These are phyloP conservation scores for Leptatherina wallacei DNA, from an alignment of 2,797 vertebrate genomes.

Conservation along the genomic window DNA sequence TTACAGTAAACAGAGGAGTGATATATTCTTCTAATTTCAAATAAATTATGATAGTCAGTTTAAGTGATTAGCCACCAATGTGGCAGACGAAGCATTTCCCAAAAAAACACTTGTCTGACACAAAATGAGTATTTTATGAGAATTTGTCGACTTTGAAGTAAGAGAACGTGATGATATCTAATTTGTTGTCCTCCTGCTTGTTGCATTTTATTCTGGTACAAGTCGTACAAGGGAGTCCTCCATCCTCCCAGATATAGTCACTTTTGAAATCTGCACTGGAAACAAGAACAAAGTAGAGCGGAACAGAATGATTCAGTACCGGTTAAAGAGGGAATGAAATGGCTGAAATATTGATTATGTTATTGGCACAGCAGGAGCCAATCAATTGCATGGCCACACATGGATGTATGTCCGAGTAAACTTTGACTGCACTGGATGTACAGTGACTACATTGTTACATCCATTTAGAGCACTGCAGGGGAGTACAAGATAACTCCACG, in stretches of 20 bases:
- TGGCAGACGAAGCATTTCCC: neutral
- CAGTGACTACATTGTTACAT: conserved; percentile 20
- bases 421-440: conserved; percentile 26
- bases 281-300: conserved; percentile 32
- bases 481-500: neutral
- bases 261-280: conserved; percentile 27
- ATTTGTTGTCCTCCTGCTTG: conserved; percentile 38
- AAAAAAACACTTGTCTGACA: neutral
- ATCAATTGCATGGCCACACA: conserved; percentile 67
- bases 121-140: neutral
- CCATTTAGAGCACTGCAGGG: conserved; percentile 2
- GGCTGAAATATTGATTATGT: conserved; percentile 71
- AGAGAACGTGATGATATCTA: conserved; percentile 19
- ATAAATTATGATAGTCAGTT: neutral
- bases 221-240: conserved; percentile 22
- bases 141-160: neutral
- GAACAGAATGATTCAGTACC: conserved; percentile 37
- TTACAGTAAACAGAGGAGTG: neutral
- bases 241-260: conserved; percentile 7
- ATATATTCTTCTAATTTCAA: neutral
- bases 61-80: too few species aligned
- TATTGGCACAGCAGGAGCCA: conserved; percentile 66
- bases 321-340: conserved; percentile 57
- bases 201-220: conserved; percentile 38
- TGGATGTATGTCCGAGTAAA: conserved; percentile 42